Percentiles rank a stretch among this genome's conserved stretches.
Conservation (phyloP, 2,888 invertebrate species). For the Copidosoma aretas region DNA sequence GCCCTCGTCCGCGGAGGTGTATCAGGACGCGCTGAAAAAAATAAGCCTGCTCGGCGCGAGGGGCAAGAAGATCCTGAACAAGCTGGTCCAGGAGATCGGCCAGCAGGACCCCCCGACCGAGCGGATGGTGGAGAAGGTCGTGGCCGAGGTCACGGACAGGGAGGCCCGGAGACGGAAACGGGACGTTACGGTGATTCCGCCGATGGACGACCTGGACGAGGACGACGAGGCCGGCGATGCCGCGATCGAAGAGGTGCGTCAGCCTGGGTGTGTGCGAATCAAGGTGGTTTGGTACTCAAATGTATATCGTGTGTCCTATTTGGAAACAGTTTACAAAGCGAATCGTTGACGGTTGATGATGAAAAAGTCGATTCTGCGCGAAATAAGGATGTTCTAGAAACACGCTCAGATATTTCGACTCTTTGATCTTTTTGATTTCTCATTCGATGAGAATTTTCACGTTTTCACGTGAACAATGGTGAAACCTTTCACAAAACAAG, state of each 20-base stretch:
- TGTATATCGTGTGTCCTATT: too few relatives aligned
- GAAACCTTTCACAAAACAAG: too few relatives aligned
- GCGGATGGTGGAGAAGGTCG: conserved; percentile 59
- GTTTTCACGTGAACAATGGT: too few relatives aligned
- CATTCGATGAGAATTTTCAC: too few relatives aligned
- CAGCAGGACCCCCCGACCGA: conserved; percentile 42
- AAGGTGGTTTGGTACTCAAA: too few relatives aligned
- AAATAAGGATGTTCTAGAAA: too few relatives aligned
- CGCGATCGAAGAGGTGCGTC: conserved; percentile 70
- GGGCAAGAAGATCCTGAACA: conserved; percentile 67
- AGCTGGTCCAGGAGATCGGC: conserved; percentile 64
- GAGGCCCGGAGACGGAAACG: conserved; percentile 62
- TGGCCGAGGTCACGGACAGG: conserved; percentile 63
- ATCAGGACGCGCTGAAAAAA: conserved; percentile 67
- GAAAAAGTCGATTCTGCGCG: too few relatives aligned
- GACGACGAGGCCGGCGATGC: conserved; percentile 70
- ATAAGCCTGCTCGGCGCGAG: conserved; percentile 68
- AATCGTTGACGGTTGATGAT: too few relatives aligned
- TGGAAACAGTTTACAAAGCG: too few relatives aligned
- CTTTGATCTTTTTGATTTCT: too few relatives aligned
- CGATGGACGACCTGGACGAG: conserved; percentile 65
- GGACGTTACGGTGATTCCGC: conserved; percentile 65
- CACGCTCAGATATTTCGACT: too few relatives aligned
- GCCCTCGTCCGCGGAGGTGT: conserved; percentile 65
- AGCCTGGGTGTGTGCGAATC: too few relatives aligned